These are phyloP conservation scores for Pinna nobilis DNA, from an alignment of 1,140 invertebrate species.

Conservation along the genomic window DNA sequence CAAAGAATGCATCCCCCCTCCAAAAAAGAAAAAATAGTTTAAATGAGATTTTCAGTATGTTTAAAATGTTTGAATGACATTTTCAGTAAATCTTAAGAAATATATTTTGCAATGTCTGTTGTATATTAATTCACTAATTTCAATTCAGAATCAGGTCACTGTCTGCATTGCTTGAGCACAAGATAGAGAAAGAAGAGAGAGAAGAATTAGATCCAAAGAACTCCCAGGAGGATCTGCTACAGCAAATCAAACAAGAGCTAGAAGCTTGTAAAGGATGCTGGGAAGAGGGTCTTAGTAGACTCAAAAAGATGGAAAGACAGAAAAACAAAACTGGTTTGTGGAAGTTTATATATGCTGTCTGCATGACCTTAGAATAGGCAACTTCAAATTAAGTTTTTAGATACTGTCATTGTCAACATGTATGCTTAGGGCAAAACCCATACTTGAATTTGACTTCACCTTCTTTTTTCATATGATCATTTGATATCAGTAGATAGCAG, in stretches of 20 bases:
- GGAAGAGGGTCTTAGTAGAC: conserved; percentile 51
- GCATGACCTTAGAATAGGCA: no score
- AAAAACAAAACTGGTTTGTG: conserved; percentile 16
- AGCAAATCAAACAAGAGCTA: conserved; percentile 58
- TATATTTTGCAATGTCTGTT: background rate
- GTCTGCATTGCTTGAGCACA: conserved; percentile 31
- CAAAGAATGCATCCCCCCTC: no score
- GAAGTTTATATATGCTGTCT: background rate
- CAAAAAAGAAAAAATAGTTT: no score
- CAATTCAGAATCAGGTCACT: conserved; percentile 38
- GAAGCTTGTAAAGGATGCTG: conserved; percentile 59
- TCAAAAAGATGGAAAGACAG: conserved; percentile 46
- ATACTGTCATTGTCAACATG: no score
- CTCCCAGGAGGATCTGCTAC: conserved; percentile 29
- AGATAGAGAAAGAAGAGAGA: conserved; percentile 15
- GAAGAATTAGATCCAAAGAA: background rate
- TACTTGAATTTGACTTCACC: no score
- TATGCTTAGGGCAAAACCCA: no score
- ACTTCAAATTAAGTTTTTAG: no score
- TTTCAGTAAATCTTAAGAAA: no score
- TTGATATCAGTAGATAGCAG: no score
- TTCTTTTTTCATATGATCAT: no score
- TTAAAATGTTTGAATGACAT: no score
- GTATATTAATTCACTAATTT: conserved; percentile 6
- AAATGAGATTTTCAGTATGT: no score